Evolutionary conservation across 2,797 vertebrate species (phyloP), one percentile per base, ranked within the genome.

Genomic region (Holocentrus rufus): DNA sequence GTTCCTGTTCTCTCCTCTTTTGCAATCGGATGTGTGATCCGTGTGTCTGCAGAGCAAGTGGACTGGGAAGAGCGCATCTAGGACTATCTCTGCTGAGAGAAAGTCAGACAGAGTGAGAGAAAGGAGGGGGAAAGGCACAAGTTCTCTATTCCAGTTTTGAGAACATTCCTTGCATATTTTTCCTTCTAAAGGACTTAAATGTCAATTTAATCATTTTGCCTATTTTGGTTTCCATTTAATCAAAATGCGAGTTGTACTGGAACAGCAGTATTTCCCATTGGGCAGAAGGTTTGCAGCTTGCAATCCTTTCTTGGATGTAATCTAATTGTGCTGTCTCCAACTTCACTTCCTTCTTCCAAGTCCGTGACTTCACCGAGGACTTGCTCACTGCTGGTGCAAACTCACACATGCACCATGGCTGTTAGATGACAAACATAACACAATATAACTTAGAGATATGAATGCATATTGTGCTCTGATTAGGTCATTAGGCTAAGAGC

Each of bases 81-180:
- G 53, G 47, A 18, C 59, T 63, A 75, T 58, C 34, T 58, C 30
- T 53, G 18, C 4, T 54, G 15, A 67, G 30, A 39, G n/a, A 66
- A 18, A 54, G 46, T 73, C 20, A 78, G 22, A 67, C 23, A 72
- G 36, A 72, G 52, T 46, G 69, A 39, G 64, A 36, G 56, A 61
- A 31, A 47, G 54, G 34, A 64, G 56, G 27, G 61, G 23, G 65
- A 22, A 30, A 44, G 65, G 65, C 5, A 63, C 55, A 64, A 71
- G 52, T 64, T 47, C 42, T 71, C 64, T 75, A 75, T 47, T 85
- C 57, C 65, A 69, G 74, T 76, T 87, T 86, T 34, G 49, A 74
- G 69, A 84, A 81, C 77, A 86, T 87, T 87, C 77, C 69, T 49
- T 7, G 64, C 74, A 87, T 88, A 74, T 62, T 82, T 88, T 88